Evolutionary conservation across 2,888 invertebrate species (phyloP), one percentile per base, ranked within the genome.

Genomic region (Xylota segnis): DNA sequence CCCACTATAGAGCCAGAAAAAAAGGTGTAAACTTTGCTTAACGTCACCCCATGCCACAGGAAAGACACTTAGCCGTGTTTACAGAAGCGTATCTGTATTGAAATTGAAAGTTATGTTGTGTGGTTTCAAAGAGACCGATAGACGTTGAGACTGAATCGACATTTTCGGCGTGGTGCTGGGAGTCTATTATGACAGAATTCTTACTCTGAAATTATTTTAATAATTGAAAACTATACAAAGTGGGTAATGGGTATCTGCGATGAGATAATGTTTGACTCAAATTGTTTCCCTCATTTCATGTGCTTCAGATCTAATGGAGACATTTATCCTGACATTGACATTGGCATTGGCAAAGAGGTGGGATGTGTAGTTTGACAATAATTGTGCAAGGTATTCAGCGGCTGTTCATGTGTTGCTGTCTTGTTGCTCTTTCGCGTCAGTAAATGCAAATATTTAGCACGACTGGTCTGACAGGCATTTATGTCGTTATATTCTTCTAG

Each of bases 1-100:
- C 59, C 43, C 66, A 66, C 65, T 75, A 16, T 4, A 29, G 50
- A 47, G 10, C 52, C 58, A 45, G 32, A 61, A 58, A 37, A 65
- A 58, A 40, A 65, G 58, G 61, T 68, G 76, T 54, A 65, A 71
- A 37, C 18, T 56, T 82, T 75, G 45, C 79, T 54, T 72, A 50
- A 18, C 45, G 37, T 65, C 52, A 65, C 70, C 63, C 81, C 45
- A 29, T 34, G 29, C 29, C 32, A 43, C 18, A 52, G 43, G n/a
- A 45, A 59, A 56, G 34, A 71, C 32, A 77, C 68, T 61, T 68
- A 77, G 45, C 27, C 52, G 54, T 86, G 81, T 82, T 86, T 86
- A 82, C 66, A 86, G 71, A 86, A 76, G 84, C 82, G 71, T 71
- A 58, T 61, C 66, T 68, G 40, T 54, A 74, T 47, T 23, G 66